Evolutionary conservation across 2,113 vertebrate species (phyloP).

Genomic region (Puffinus mauretanicus): DNA sequence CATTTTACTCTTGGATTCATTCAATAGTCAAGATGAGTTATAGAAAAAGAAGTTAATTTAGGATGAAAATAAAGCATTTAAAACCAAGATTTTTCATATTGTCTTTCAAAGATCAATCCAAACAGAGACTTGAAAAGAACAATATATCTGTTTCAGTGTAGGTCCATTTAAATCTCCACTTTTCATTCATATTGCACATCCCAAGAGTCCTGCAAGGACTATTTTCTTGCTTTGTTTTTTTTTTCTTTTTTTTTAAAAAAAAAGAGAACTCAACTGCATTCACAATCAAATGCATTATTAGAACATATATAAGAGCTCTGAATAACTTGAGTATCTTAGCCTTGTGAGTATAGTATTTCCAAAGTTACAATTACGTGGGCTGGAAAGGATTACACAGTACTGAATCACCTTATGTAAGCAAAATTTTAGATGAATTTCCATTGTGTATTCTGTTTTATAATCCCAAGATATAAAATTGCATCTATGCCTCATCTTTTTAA

Average conservation of each 20-base stretch:
- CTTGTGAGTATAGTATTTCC: constrained; percentile 17
- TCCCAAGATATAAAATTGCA: constrained; percentile 66
- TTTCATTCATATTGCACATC: neutral
- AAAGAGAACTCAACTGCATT: neutral
- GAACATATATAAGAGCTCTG: neutral
- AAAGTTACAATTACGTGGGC: constrained; percentile 11
- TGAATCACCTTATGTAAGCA: constrained; percentile 60
- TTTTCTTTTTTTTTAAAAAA: no score
- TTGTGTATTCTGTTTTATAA: constrained; percentile 66
- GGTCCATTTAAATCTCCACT: neutral
- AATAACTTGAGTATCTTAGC: constrained; percentile 7
- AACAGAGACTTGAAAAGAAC: neutral
- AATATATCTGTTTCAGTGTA: neutral
- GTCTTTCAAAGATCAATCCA: constrained; percentile 1
- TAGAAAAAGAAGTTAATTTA: constrained; percentile 66
- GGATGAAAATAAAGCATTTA: constrained; percentile 59
- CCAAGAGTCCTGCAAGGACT: neutral
- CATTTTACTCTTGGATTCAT: constrained; percentile 67
- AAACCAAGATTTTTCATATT: neutral
- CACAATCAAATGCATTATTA: neutral
- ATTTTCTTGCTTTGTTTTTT: neutral
- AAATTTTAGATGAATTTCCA: constrained; percentile 63
- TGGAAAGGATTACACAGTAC: constrained; percentile 53
- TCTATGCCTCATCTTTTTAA: constrained; percentile 52
- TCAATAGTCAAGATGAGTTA: constrained; percentile 64